Base-by-base conservation (phyloP, 2,888 invertebrate genomes). In the Tachina lurida region DNA sequence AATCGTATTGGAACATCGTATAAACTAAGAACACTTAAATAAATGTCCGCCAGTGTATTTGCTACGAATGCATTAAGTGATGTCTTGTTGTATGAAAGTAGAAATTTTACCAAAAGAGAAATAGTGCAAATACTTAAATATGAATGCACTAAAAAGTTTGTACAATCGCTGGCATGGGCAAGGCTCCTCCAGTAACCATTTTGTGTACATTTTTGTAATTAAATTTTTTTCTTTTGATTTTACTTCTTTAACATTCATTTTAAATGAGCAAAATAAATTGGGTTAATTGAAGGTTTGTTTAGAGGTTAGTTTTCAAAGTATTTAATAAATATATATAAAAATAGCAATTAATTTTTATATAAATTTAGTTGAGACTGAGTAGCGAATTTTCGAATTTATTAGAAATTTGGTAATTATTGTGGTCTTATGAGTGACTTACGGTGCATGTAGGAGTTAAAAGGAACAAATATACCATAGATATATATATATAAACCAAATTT, bases 221-320 rank as follows among this genome's bases (percentile, higher is more conserved):
- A 31, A 9, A 22, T 54, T 63, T 22, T 22, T 62, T 22, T 2
- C 15, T 56, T 54, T 56, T 22, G 7, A 4, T 65, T 76, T 65
- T 1, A 17, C 15, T 54, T 80, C 31, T 47, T 74, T 47, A 65
- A 49, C n/a, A 74, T 58, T 68, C 15, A 65, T 43, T 49, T 47
- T 10, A 22, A 68, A 49, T 47, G 52, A 63, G 45, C 8, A 56
- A 45, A 68, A 12, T 70, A 63, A 82, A 76, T 70, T 58, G 76
- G 76, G 76, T 71, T 76, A 71, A 71, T 63, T 54, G 9, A 22
- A 31, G 13, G 19, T 13, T 49, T 31, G 19, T 13, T 49, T 31
- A 31, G 10, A 43, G 12, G 3, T 63, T 63, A 7, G 41, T 4
- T n/a, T 41, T 12, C 12, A 17, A n/a, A 10, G 10, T 43, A 39